Percentiles rank a stretch among this genome's conserved stretches.
Conservation (phyloP, 2,113 vertebrate species). For the Gymnobelideus leadbeateri region DNA sequence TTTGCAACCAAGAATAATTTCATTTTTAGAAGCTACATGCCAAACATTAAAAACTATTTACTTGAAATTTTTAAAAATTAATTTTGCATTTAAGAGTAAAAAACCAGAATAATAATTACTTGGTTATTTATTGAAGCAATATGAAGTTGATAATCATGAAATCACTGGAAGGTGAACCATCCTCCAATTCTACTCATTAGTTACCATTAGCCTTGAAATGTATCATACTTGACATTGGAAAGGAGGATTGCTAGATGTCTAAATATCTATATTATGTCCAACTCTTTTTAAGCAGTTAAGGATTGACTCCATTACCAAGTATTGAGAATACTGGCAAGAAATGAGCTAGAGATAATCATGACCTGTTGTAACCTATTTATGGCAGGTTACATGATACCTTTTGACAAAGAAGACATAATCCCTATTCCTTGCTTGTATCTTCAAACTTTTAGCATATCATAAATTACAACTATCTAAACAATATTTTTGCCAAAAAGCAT, state of each 20-base stretch:
- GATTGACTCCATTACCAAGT: conserved; percentile 40
- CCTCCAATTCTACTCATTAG: conserved; percentile 21
- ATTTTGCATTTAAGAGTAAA: neutral
- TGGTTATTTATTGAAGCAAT: neutral
- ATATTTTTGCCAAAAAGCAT: neutral
- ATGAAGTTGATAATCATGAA: neutral
- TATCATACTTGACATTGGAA: neutral
- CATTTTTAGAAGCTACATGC: neutral
- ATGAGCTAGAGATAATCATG: conserved; percentile 21
- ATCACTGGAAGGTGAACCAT: neutral
- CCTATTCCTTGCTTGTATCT: neutral
- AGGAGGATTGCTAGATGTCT: conserved; percentile 13
- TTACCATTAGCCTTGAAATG: conserved; percentile 32
- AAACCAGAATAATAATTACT: neutral
- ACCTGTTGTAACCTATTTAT: neutral
- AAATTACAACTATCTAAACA: neutral
- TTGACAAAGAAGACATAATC: neutral
- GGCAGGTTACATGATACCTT: neutral
- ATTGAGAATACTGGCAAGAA: neutral
- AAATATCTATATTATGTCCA: conserved; percentile 29
- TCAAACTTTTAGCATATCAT: neutral
- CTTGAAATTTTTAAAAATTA: neutral
- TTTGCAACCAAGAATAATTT: neutral
- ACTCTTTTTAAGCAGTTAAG: conserved; percentile 45
- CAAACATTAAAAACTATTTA: neutral